Conservation (phyloP, 1,140 invertebrate genomes). For the Augochlora pura region DNA sequence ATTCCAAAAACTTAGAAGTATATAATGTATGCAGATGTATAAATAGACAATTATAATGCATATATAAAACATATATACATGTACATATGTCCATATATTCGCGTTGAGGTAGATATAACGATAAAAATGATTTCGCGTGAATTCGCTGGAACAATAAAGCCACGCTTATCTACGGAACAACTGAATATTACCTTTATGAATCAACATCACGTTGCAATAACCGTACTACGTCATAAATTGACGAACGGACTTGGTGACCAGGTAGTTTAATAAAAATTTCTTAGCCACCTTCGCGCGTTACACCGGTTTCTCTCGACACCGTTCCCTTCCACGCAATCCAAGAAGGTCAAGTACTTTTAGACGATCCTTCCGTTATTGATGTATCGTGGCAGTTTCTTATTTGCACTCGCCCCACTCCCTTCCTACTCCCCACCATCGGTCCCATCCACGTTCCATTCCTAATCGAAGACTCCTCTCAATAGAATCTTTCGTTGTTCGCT, state of each 20-base stretch:
- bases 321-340: constrained; percentile 22
- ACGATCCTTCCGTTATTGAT: constrained; percentile 15
- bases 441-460: not conserved
- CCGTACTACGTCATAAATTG: constrained; percentile 50
- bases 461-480: not conserved
- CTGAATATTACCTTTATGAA: constrained; percentile 6
- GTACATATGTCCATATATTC: no score
- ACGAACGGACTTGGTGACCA: constrained; percentile 7
- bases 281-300: constrained; percentile 20
- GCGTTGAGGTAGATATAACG: no score
- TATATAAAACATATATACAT: no score
- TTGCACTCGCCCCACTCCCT: no score
- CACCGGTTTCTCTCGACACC: constrained; percentile 36
- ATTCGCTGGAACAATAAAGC: constrained; percentile 4
- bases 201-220: constrained; percentile 48
- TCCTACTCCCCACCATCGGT: no score
- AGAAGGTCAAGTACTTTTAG: constrained; percentile 40
- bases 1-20: no score
- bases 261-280: constrained; percentile 36
- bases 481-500: constrained; percentile 3
- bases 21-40: no score
- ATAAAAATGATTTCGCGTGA: not conserved
- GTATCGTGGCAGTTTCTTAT: not conserved
- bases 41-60: no score
- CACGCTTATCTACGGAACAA: constrained; percentile 16